Percentiles rank a stretch among this genome's conserved stretches.
Conservation (phyloP, 2,113 vertebrate species). For the Pelvicachromis taeniatus region DNA sequence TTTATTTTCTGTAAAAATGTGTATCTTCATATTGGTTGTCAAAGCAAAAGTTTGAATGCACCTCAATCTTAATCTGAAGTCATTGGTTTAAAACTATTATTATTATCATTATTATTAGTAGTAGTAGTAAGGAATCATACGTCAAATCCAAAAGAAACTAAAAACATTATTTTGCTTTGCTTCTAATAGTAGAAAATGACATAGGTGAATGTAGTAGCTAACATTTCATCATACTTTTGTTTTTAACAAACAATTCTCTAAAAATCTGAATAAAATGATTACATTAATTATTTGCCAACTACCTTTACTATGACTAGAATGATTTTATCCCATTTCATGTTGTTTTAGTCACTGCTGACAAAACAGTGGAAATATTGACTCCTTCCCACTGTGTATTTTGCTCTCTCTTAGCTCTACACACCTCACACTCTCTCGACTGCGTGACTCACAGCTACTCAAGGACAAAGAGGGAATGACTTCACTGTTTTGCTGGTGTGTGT, state of each 20-base stretch:
- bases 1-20: not conserved
- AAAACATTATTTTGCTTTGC: not conserved
- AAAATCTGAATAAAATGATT: not conserved
- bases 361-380: not conserved
- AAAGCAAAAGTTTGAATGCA: not conserved
- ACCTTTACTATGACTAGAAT: not conserved
- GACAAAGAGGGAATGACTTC: constrained; percentile 63
- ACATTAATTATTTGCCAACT: not conserved
- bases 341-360: not conserved
- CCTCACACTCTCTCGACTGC: not conserved
- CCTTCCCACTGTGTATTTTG: not conserved
- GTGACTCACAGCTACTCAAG: constrained; percentile 43
- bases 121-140: not conserved
- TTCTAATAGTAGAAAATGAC: not conserved
- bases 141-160: not conserved
- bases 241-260: not conserved
- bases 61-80: not conserved
- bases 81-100: not conserved
- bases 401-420: not conserved
- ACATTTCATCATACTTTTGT: not conserved
- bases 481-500: constrained; percentile 56
- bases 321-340: not conserved
- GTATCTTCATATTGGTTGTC: not conserved
- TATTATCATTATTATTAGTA: not conserved
- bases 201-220: not conserved